phyloP scores from a whole-genome alignment of 2,797 vertebrate genomes.

The Taenioides sp. region DNA sequence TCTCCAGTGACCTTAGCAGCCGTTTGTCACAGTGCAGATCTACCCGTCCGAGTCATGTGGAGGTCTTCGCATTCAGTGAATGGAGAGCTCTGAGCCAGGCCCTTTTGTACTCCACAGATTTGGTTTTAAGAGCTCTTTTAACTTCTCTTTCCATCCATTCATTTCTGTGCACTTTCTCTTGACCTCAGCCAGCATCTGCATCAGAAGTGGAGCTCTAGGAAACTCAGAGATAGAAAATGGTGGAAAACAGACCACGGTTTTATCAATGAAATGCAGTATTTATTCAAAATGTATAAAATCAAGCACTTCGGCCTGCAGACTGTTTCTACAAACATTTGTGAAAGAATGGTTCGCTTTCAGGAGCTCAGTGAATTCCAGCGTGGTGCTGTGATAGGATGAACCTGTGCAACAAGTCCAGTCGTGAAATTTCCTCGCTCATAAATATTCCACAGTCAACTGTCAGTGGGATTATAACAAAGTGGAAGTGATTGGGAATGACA shows the following conservation, averaged over 20 bases:
- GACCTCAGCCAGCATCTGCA: neutral
- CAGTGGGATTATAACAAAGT: no score
- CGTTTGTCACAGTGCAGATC: neutral
- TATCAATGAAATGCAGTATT: neutral
- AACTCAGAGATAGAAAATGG: neutral
- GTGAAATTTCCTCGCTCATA: no score
- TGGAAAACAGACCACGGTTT: no score
- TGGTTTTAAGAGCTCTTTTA: neutral
- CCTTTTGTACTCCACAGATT: neutral
- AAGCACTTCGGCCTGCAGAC: no score
- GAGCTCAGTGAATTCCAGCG: no score
- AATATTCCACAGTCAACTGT: no score
- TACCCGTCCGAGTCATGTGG: neutral
- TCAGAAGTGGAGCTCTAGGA: neutral
- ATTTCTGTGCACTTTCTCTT: neutral
- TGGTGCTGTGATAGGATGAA: no score
- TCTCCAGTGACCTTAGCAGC: neutral
- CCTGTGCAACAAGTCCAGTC: no score
- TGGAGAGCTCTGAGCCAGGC: no score
- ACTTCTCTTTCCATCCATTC: neutral
- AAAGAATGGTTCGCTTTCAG: no score
- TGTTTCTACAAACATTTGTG: no score
- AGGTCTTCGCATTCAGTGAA: neutral
- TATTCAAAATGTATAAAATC: neutral
- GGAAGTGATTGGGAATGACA: no score